Conservation (phyloP, 1,140 invertebrate genomes). For the Cylas formicarius region DNA sequence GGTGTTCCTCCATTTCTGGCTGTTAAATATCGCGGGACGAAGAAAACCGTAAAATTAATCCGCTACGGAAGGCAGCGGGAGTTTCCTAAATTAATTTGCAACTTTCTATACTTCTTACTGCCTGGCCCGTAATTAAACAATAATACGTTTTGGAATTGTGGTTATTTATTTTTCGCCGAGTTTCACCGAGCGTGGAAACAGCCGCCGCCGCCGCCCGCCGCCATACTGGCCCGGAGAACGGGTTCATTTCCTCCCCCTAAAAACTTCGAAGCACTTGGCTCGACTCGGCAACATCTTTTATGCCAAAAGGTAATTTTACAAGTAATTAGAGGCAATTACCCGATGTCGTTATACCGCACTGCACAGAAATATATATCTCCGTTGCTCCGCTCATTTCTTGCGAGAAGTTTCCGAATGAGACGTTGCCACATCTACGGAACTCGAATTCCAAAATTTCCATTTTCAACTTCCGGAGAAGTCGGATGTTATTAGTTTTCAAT, state of each 20-base stretch:
- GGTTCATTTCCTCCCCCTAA: slow-evolving; percentile 37
- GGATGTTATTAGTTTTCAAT: too few relatives aligned
- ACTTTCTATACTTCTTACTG: slow-evolving; percentile 36
- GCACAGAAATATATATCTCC: slow-evolving; percentile 37
- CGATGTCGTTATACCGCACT: slow-evolving; percentile 41
- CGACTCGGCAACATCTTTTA: slow-evolving; percentile 38
- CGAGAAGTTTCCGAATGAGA: too few relatives aligned
- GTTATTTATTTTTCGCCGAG: slow-evolving; percentile 34
- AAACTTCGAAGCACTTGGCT: slow-evolving; percentile 34
- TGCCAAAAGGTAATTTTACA: slow-evolving; percentile 46
- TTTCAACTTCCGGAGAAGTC: too few relatives aligned
- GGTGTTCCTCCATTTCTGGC: too few relatives aligned
- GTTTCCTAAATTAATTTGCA: slow-evolving; percentile 36
- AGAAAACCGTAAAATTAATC: slow-evolving; percentile 31
- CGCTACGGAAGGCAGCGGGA: slow-evolving; percentile 16
- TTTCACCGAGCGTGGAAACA: slow-evolving; percentile 11
- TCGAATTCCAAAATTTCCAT: too few relatives aligned
- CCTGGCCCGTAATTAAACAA: slow-evolving; percentile 35
- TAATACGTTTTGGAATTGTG: slow-evolving; percentile 33
- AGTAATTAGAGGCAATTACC: slow-evolving; percentile 45
- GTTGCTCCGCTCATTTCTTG: too few relatives aligned
- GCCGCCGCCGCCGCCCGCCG: slow-evolving; percentile 4
- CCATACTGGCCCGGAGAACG: slow-evolving; percentile 18
- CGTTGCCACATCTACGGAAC: too few relatives aligned
- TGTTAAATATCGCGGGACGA: slow-evolving; percentile 25